Conservation (phyloP, 2,797 vertebrate genomes). For the Notamacropus eugenii region DNA sequence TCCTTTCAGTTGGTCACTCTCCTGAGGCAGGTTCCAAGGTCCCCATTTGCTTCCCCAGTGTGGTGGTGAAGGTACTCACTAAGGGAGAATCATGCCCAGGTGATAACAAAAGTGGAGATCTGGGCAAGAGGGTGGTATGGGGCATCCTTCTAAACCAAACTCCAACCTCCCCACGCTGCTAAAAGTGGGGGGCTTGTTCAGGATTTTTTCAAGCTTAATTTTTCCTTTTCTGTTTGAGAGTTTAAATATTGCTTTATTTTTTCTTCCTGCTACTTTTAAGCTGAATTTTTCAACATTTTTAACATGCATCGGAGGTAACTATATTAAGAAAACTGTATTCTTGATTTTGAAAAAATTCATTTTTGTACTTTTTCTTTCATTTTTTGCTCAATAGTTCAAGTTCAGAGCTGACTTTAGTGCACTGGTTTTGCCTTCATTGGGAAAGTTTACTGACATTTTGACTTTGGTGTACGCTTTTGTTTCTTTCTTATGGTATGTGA, state of each 20-base stretch:
- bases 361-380: background rate
- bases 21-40: background rate
- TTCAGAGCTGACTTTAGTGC: background rate
- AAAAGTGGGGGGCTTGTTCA: background rate
- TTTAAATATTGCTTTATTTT: background rate
- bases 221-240: background rate
- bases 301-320: background rate
- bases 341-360: background rate
- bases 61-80: background rate
- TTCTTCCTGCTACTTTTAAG: background rate
- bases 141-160: background rate
- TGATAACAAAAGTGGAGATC: background rate
- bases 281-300: background rate
- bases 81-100: background rate
- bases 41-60: no score
- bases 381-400: background rate
- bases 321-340: background rate
- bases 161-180: background rate
- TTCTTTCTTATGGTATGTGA: background rate
- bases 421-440: background rate
- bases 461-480: background rate
- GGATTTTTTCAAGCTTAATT: background rate
- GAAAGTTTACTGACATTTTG: background rate
- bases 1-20: background rate
- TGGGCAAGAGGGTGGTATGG: background rate